Base-by-base conservation (phyloP, 30 jellyfish, hydroid and myxozoan genomes). In the Hydractinia echinata region DNA sequence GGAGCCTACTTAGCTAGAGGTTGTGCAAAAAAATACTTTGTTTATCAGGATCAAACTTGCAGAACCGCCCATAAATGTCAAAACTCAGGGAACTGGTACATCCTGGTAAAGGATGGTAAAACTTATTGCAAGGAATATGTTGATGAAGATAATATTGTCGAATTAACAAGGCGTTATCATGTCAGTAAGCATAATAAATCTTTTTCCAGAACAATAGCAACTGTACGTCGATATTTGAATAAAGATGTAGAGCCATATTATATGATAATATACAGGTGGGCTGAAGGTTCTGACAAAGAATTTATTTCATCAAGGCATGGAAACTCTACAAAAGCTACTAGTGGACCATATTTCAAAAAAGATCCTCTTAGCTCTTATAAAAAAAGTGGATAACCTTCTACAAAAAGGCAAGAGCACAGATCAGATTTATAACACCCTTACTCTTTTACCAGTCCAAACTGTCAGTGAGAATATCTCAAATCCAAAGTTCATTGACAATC, bases 41-140 rank as follows among this genome's bases (percentile, higher is more conserved):
- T 16, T 11, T 58, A 11, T 58, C 18, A 58, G 19, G 19, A 13
- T 11, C 18, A 58, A 11, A 58, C 19, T 58, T 58, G 69, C 69
- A 58, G 69, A 58, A 16, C 19, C 69, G 69, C 19, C 19, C 69
- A 58, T 58, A 58, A 58, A 58, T 13, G 69, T 16, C 18, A 58
- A 56, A 56, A 56, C n/a, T n/a, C n/a, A n/a, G n/a, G 68, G 68
- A n/a, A 56, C 10, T 56, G 68, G 68, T 56, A 56, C n/a, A 56
- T 56, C 68, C 68, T 9, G n/a, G 68, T 56, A 10, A 56, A 56
- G n/a, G 68, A 56, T 56, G 68, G 68, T 9, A 56, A 56, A n/a
- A 9, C 68, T 56, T 56, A 56, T 56, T 56, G 68, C 68, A 10
- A n/a, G 10, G n/a, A 56, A 56, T 9, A 10, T 56, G 68, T 56